phyloP scores from a whole-genome alignment of 64 coral and sea anemone species.

The Astreopora myriophthalma region DNA sequence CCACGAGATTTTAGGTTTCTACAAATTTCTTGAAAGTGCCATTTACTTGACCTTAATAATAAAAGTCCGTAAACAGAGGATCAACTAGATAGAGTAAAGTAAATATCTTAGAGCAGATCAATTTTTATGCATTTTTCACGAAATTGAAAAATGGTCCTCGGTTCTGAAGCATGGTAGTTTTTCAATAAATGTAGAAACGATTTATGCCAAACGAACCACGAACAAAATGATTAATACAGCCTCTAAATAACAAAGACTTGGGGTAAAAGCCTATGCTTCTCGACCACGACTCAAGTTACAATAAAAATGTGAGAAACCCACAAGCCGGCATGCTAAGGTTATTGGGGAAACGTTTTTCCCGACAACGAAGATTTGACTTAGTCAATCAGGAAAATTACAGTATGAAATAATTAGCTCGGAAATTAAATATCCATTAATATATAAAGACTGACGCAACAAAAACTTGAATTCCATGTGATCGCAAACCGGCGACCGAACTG shows the following conservation, averaged over 20 bases:
- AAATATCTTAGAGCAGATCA: not conserved
- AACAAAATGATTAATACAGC: not conserved
- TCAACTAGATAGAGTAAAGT: not conserved
- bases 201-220: not conserved
- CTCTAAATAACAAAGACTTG: not conserved
- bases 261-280: not conserved
- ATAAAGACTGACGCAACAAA: not conserved
- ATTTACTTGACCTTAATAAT: not conserved
- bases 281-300: not conserved
- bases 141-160: not conserved
- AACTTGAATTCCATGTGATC: not conserved
- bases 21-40: not conserved
- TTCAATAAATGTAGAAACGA: too few species aligned
- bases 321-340: too few species aligned
- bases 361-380: not conserved
- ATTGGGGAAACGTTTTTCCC: not conserved
- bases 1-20: not conserved
- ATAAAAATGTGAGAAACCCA: not conserved
- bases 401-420: not conserved
- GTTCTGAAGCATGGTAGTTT: not conserved
- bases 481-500: constrained; percentile 19
- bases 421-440: constrained; percentile 9
- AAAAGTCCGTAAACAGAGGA: not conserved
- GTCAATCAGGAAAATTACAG: not conserved
- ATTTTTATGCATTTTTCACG: not conserved